Evolutionary conservation across 2,888 invertebrate genomes (phyloP), one percentile per base, ranked within the genome.

Genomic region (Drosophila neonasuta): DNA sequence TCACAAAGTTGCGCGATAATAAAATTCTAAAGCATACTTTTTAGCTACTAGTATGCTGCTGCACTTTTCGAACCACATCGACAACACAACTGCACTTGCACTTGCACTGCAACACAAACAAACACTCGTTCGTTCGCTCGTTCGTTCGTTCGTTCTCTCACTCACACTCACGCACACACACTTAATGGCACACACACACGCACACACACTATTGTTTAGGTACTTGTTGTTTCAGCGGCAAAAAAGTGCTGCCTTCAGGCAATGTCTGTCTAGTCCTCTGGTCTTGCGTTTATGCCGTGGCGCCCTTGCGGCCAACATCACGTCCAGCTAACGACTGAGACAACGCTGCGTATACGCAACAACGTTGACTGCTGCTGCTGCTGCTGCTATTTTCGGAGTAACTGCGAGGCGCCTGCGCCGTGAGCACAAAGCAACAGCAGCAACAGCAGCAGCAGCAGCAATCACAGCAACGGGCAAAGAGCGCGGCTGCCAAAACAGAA

Each of bases 241-340:
- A 74, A 56, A 54, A 61, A 69, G 63, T 49, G 68, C 50, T 75
- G 78, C 81, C 81, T 80, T 77, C 62, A 74, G 74, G 68, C 79
- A 49, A 50, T 44, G 48, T 50, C 56, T 44, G 48, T 50, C 56
- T 50, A 55, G 51, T 76, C 48, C 49, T 71, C 39, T 66, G 60
- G 56, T 71, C 54, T 52, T 64, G 68, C 29, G 54, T 62, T 54
- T 42, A 34, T 64, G 80, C 87, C 81, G 81, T 80, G 86, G 70
- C 83, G 81, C 83, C 83, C 87, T 82, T 87, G 87, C 83, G 81
- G 81, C 81, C 81, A 82, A 82, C 87, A 82, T 80, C 81, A 87
- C 81, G 87, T 82, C 86, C 81, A 82, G 87, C 83, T 82, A 82
- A 77, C 86, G 81, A 82, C 81, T 80, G 85, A 84, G 64, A 46